Percentiles rank a stretch among this genome's conserved stretches.
phyloP scores from a whole-genome alignment of 2,888 invertebrate species.

The Drosophila barbarae region DNA sequence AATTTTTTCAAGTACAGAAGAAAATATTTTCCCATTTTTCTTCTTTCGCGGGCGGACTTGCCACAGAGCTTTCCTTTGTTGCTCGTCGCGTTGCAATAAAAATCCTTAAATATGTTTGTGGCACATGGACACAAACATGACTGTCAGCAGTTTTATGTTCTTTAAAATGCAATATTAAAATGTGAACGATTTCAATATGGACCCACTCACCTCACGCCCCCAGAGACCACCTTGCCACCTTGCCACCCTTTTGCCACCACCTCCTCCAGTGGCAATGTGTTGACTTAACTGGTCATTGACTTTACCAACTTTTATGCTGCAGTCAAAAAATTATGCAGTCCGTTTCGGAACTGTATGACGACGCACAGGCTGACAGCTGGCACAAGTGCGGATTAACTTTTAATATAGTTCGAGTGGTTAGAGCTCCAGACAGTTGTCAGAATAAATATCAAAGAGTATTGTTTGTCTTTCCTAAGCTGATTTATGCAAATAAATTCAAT shows the following conservation, averaged over 20 bases:
- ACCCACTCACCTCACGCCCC: constrained; percentile 14
- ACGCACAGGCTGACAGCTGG: constrained; percentile 15
- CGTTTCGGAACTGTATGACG: constrained; percentile 31
- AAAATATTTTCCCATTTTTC: constrained; percentile 32
- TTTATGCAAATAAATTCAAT: constrained; percentile 8
- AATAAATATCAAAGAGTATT: constrained; percentile 8
- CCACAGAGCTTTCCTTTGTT: constrained; percentile 38
- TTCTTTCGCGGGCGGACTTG: constrained; percentile 23
- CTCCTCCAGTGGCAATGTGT: constrained; percentile 40
- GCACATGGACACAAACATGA: constrained; percentile 50
- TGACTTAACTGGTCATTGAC: constrained; percentile 75
- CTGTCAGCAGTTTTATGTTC: constrained; percentile 41
- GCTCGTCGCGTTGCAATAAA: constrained; percentile 34
- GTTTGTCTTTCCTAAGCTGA: neutral
- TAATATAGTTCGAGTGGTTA: constrained; percentile 11
- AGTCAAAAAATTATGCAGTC: constrained; percentile 65
- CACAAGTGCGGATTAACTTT: constrained; percentile 16
- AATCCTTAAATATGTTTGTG: constrained; percentile 50
- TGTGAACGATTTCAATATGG: constrained; percentile 54
- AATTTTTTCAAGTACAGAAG: constrained; percentile 2
- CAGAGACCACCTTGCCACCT: constrained; percentile 10
- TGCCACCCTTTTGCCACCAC: neutral
- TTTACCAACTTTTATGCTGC: constrained; percentile 69
- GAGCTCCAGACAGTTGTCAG: neutral
- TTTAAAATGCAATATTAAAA: constrained; percentile 61